Base-by-base conservation (phyloP, 2,113 vertebrate genomes). In the Eptesicus fuscus region DNA sequence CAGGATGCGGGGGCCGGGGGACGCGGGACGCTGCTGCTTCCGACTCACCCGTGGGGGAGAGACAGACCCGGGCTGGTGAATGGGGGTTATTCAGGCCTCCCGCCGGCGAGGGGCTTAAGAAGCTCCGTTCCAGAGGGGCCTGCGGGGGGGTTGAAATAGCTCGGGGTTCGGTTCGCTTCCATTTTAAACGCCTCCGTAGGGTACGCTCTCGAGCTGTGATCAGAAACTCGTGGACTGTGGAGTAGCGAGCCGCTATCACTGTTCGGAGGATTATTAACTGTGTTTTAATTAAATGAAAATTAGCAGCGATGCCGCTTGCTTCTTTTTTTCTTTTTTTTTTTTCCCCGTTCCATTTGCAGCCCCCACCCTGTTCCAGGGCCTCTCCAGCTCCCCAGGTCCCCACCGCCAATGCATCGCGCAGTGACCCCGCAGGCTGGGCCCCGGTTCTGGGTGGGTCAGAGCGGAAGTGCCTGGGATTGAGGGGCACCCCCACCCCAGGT, bases 161-260 rank as follows among this genome's bases (percentile, higher is more conserved):
- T 98, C 59, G 53, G 16, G 49, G 74, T 96, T 96, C 93, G 7
- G 35, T 90, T 65, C 14, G 94, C 92, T 96, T 97, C 86, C 13
- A 17, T 91, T 74, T 95, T 92, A 47, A 84, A 90, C 80, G 59
- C n/a, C 42, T 30, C 61, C 28, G 2, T 83, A 7, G 73, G 65
- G 83, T 90, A 95, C 88, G 74, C 95, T 96, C 25, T 35, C 10
- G 53, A 20, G 1, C 37, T 94, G 67, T 85, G 47, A 80, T 96
- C 47, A 94, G 96, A 97, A 96, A 78, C 94, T 7, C 82, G 5
- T 95, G 95, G 51, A 56, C 88, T 82, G 8, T 91, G 2, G 37
- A 90, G n/a, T 93, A 65, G 69, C 90, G 80, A 0, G 23, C 65
- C 93, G 30, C 84, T 83, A 73, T 96, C 67, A 49, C 70, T 20